Evolutionary conservation across 2,113 vertebrate species (phyloP).

Genomic region (Mobula birostris): DNA sequence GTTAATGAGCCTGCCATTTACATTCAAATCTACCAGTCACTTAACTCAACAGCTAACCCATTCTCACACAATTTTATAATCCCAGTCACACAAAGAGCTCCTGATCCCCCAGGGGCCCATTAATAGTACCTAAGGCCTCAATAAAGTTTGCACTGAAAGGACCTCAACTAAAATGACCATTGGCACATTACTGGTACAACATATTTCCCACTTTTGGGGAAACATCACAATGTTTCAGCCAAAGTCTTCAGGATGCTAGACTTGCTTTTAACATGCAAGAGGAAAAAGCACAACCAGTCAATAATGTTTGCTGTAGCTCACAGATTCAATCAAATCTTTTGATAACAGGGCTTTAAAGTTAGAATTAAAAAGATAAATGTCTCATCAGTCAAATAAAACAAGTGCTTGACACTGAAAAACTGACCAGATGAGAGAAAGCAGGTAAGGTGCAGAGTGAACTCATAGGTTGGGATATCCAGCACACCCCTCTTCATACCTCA

Average conservation of each 20-base stretch:
- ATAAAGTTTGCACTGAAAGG: too few species aligned
- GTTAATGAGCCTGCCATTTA: too few species aligned
- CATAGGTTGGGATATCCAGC: not conserved
- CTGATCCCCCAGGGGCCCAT: too few species aligned
- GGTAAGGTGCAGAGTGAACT: not conserved
- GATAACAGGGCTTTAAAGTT: not conserved
- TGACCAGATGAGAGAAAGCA: not conserved
- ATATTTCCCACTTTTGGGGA: too few species aligned
- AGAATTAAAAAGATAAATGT: not conserved
- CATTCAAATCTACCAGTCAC: too few species aligned
- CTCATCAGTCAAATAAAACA: not conserved
- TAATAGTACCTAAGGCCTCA: too few species aligned
- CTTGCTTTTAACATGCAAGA: not conserved
- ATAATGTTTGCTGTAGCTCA: not conserved
- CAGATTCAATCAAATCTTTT: not conserved
- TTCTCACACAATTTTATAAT: too few species aligned
- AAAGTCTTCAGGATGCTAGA: not conserved
- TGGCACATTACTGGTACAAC: too few species aligned
- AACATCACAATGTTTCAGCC: not conserved
- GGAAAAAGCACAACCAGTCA: not conserved
- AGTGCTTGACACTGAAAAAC: not conserved
- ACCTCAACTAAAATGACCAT: too few species aligned
- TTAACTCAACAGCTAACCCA: too few species aligned
- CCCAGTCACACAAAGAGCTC: too few species aligned
- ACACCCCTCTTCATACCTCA: not conserved